Conservation (phyloP, 2,113 vertebrate species). For the Phoxinus phoxinus region DNA sequence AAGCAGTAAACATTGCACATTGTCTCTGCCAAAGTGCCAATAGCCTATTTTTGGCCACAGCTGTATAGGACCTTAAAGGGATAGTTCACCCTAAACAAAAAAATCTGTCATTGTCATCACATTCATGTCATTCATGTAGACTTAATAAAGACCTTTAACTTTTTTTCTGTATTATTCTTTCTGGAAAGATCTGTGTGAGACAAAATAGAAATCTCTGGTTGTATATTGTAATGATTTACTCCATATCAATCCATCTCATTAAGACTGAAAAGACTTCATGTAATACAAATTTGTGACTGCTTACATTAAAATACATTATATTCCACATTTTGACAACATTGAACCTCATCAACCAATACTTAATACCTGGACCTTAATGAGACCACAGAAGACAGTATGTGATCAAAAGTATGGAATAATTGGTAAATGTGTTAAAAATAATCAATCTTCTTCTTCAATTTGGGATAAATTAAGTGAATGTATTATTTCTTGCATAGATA, state of each 20-base stretch:
- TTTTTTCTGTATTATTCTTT: not conserved
- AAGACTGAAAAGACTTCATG: not conserved
- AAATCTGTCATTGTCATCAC: too few species aligned
- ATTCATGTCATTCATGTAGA: not conserved
- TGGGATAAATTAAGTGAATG: not conserved
- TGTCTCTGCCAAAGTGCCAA: not conserved
- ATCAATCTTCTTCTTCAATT: not conserved
- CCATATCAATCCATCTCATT: not conserved
- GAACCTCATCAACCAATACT: not conserved
- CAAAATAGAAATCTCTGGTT: slow-evolving; percentile 4
- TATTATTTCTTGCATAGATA: slow-evolving; percentile 52
- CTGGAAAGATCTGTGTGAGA: slow-evolving; percentile 7
- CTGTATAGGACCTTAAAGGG: not conserved
- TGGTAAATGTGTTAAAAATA: not conserved
- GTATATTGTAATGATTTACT: not conserved
- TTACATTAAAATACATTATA: slow-evolving; percentile 10
- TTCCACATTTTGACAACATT: slow-evolving; percentile 16
- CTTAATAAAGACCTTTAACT: not conserved
- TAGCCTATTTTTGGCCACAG: not conserved
- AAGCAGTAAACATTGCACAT: not conserved
- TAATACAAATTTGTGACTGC: not conserved
- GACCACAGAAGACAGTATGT: not conserved
- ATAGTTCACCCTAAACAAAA: too few species aligned
- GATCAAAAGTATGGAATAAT: slow-evolving; percentile 1
- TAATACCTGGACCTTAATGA: not conserved